Base-by-base conservation (phyloP, 2,888 invertebrate genomes). In the Cecidostiba fungosa region DNA sequence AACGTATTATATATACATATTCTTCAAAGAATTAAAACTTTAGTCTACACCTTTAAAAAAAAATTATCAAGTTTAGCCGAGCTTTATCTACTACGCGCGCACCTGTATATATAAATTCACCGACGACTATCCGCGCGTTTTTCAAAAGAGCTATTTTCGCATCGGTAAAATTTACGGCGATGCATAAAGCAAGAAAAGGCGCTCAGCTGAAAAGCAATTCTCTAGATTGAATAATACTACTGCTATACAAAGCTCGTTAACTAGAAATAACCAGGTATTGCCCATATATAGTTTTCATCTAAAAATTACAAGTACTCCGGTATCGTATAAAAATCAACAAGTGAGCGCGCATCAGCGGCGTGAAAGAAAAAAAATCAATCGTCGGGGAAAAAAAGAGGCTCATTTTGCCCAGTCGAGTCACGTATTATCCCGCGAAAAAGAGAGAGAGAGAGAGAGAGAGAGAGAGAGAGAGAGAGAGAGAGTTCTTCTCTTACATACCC, bases 361-460 rank as follows among this genome's bases (percentile, higher is more conserved):
- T 10, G 62, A 29, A 66, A 66, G n/a, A 29, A 29, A 66, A 66
- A 59, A 23, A 66, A 66, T 14, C 5, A 66, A 66, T 66, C 12
- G 12, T 12, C 8, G 43, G 26, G 8, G 62, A 19, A 19, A 29
- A 29, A 19, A 19, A 29, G 39, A 19, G 50, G 3, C 39, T 62
- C 72, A 26, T 84, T n/a, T n/a, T 66, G 23, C 23, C 14, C 62
- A 79, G 36, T n/a, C 69, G n/a, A 78, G 84, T 78, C 84, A 78
- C 84, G 78, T 77, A 77, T 36, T 47, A 29, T 1, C 72, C 0
- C 43, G 12, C 72, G 3, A 39, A n/a, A 36, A 1, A 72, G 72
- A 19, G 16, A 66, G 29, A 26, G 69, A 16, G 66, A 16, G 66
- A 6, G 62, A 23, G 23, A 16, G 36, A 36, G 29, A 29, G 66